Evolutionary conservation across 2,888 invertebrate genomes (phyloP), one percentile per base, ranked within the genome.

Genomic region (Lycaena phlaeas): DNA sequence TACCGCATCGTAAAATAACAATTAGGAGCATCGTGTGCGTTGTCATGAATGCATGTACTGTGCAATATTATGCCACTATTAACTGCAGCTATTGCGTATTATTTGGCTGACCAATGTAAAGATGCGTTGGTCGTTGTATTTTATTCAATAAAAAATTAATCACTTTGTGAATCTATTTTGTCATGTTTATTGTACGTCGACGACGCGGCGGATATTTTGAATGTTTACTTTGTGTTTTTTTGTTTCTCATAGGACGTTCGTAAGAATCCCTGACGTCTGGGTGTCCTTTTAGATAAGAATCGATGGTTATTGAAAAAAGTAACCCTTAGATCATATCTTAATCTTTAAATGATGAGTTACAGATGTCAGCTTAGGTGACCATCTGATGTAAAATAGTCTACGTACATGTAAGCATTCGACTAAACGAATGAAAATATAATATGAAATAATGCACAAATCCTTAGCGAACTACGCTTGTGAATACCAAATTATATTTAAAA

Each of bases 181-280:
- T 2, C 2, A 34, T 22, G 3, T 14, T n/a, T 4, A 12, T 22
- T 7, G 22, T 2, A 10, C 15, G 22, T 34, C 34, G 12, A 34
- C 7, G 34, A 9, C 12, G 7, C 17, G 18, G 34, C 52, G 56
- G 56, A 64, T 65, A 59, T 60, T 63, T 61, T 53, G 56, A 54
- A 68, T 70, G 64, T 71, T 71, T 69, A 64, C 69, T 60, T 68
- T 64, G 59, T 44, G 30, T 56, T 54, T 53, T 50, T 48, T 46
- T 50, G 54, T 53, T 44, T 52, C 39, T 44, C 43, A 43, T 59
- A 58, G 56, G 54, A 41, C 47, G 44, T 47, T 55, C 11, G 34
- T 34, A 34, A 34, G 34, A 34, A 34, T 34, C 34, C 34, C 22
- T 18, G 34, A 34, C 34, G 60, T 64, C 63, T 65, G 67, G 68